These are phyloP conservation scores for Papilio machaon DNA, from an alignment of 1,140 invertebrate species.

Conservation along the genomic window DNA sequence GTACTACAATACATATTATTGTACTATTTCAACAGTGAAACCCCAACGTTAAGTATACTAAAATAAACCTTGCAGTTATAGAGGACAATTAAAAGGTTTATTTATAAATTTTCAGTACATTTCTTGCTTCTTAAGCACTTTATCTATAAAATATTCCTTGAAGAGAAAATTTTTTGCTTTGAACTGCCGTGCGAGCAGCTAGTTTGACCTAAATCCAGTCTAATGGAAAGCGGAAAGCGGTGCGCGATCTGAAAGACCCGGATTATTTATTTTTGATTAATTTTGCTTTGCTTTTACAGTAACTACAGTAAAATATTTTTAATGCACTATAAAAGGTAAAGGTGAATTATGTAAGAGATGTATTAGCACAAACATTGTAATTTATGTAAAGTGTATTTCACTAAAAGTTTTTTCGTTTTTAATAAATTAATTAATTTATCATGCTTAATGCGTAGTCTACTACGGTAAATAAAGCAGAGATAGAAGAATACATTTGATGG, in stretches of 20 bases:
- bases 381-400: no score
- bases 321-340: not conserved
- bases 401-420: not conserved
- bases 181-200: not conserved
- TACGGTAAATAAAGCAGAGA: no score
- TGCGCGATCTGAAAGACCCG: constrained; percentile 5
- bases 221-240: constrained; percentile 19
- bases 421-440: not conserved
- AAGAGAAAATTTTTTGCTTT: not conserved
- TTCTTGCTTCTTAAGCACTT: not conserved
- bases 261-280: not conserved
- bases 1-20: no score
- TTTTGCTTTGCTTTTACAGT: not conserved
- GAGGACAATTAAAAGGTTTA: not conserved
- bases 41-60: no score
- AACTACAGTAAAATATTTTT: not conserved
- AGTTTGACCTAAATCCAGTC: constrained; percentile 32
- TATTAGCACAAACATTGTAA: not conserved
- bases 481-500: no score
- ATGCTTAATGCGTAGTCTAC: not conserved
- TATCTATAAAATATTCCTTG: not conserved
- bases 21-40: no score
- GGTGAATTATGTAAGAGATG: not conserved
- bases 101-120: not conserved
- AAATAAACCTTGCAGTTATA: no score